A percentile compares a stretch with the other conserved stretches of the same genome.
These are phyloP conservation scores for Mercenaria mercenaria DNA, from an alignment of 1,140 invertebrate genomes.

Conservation along the genomic window DNA sequence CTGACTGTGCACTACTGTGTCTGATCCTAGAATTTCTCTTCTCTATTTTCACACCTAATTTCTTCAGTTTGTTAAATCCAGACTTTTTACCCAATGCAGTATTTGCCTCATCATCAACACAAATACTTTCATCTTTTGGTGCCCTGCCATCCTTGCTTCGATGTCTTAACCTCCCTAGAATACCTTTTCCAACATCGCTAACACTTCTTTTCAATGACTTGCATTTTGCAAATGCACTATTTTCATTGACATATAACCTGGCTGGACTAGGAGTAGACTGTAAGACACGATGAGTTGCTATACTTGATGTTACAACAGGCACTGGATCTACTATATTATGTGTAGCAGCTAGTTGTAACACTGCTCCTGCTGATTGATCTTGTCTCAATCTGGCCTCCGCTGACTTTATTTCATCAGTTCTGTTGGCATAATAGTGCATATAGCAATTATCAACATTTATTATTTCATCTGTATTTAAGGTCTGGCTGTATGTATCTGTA, in stretches of 20 bases:
- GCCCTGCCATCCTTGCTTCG: neutral
- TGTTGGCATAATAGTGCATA: slow-evolving; percentile 35
- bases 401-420: slow-evolving; percentile 58
- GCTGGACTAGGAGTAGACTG: slow-evolving; percentile 20
- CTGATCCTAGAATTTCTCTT: neutral
- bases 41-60: neutral
- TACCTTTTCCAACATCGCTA: slow-evolving; percentile 51
- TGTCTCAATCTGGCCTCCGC: slow-evolving; percentile 33
- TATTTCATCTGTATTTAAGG: neutral
- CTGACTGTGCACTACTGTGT: slow-evolving; percentile 10
- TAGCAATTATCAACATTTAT: neutral
- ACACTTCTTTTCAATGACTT: slow-evolving; percentile 64
- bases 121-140: neutral
- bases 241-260: slow-evolving; percentile 57
- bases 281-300: slow-evolving; percentile 23
- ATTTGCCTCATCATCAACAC: neutral
- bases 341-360: neutral
- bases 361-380: neutral
- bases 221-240: slow-evolving; percentile 62
- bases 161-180: slow-evolving; percentile 40
- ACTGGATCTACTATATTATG: slow-evolving; percentile 49
- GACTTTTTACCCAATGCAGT: neutral
- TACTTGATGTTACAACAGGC: neutral
- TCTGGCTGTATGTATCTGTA: neutral
- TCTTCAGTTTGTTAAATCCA: slow-evolving; percentile 18